A percentile compares a stretch with the other conserved stretches of the same genome.
Conservation (phyloP, 1,140 invertebrate genomes). For the Drosophila seguyi region DNA sequence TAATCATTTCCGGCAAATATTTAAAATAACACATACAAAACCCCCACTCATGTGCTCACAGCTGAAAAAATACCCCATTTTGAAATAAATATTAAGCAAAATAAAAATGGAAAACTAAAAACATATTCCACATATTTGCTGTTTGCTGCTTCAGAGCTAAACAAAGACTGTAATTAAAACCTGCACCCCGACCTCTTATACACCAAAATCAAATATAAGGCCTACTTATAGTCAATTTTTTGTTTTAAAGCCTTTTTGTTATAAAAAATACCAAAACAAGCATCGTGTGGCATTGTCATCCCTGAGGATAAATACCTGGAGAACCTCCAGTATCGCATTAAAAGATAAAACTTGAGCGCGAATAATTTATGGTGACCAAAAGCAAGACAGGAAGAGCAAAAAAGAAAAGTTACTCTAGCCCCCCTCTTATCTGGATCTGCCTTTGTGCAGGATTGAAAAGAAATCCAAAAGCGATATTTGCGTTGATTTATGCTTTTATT, state of each 20-base stretch:
- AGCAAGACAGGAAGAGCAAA: slow-evolving; percentile 21
- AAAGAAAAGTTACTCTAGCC: slow-evolving; percentile 32
- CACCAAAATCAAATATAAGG: too few species aligned
- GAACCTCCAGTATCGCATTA: slow-evolving; percentile 25
- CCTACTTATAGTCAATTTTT: too few species aligned
- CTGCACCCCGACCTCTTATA: too few species aligned
- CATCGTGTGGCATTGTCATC: too few species aligned
- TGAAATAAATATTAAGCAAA: background rate
- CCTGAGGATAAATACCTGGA: slow-evolving; percentile 1
- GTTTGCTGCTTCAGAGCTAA: too few species aligned
- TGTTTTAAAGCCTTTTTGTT: too few species aligned
- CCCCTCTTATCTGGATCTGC: slow-evolving; percentile 14
- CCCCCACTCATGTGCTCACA: too few species aligned
- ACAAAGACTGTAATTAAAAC: too few species aligned
- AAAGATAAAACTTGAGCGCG: slow-evolving; percentile 33
- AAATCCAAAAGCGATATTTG: slow-evolving; percentile 75
- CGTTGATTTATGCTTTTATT: slow-evolving; percentile 78
- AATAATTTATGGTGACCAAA: slow-evolving; percentile 47
- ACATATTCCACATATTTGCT: too few species aligned
- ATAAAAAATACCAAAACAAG: background rate
- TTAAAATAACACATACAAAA: too few species aligned
- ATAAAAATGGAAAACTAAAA: background rate
- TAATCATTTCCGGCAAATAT: too few species aligned
- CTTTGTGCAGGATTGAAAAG: slow-evolving; percentile 70
- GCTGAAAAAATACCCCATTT: too few species aligned